phyloP scores from a whole-genome alignment of 2,113 vertebrate species.

The Columbina picui region DNA sequence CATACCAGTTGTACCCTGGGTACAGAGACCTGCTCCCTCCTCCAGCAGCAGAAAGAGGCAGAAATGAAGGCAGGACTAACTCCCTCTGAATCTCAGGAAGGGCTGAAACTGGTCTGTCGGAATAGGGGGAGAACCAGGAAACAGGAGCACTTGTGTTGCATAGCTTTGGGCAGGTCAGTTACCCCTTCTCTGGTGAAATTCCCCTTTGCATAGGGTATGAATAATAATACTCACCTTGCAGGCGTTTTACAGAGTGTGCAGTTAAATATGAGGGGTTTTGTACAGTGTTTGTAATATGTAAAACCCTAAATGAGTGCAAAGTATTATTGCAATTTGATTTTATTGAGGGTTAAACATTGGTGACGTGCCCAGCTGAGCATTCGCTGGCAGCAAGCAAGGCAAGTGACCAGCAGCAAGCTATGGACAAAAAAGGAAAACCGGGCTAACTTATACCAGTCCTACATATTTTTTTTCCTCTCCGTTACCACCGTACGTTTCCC shows the following conservation, averaged over 20 bases:
- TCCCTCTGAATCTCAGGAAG: not conserved
- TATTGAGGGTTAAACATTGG: slow-evolving; percentile 13
- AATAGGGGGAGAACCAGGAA: slow-evolving; percentile 2
- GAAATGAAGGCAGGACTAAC: not conserved
- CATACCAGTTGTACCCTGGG: rapidly evolving
- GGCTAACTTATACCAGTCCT: not conserved
- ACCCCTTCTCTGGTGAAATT: slow-evolving; percentile 25
- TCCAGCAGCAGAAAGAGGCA: not conserved
- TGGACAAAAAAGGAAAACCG: not conserved
- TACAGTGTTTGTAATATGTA: not conserved
- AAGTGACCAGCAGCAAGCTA: slow-evolving; percentile 26
- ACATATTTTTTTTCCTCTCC: not conserved
- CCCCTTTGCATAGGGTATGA: not conserved
- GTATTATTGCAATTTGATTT: not conserved
- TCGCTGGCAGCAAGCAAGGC: not conserved
- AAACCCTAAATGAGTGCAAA: not conserved
- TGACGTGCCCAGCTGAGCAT: not conserved
- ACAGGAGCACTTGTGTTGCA: slow-evolving; percentile 4
- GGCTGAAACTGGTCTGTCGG: not conserved
- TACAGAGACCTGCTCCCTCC: not conserved
- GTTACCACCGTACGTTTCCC: not conserved
- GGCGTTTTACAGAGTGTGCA: not conserved
- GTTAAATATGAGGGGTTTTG: not conserved
- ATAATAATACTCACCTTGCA: slow-evolving; percentile 6
- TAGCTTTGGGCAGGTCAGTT: slow-evolving; percentile 50